Conservation (phyloP, 2,797 vertebrate genomes). For the Menidia menidia region DNA sequence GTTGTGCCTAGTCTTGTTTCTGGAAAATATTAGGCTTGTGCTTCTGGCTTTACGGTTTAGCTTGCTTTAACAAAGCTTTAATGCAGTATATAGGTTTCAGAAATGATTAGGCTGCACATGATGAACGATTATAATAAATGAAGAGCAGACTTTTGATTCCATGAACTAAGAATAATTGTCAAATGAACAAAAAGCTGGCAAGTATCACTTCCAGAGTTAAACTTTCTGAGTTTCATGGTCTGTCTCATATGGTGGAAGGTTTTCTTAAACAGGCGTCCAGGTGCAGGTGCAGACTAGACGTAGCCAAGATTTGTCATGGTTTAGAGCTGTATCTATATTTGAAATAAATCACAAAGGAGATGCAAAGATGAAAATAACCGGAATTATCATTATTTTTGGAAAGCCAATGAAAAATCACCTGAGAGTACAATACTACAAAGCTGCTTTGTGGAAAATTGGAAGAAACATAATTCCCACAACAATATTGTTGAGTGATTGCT, state of each 20-base stretch:
- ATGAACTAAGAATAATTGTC: no score
- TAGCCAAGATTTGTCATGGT: constrained; percentile 61
- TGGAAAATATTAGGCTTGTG: background rate
- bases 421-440: constrained; percentile 42
- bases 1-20: background rate
- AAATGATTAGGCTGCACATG: no score
- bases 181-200: background rate
- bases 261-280: constrained; percentile 32
- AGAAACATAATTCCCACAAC: constrained; percentile 73
- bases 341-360: constrained; percentile 60
- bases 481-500: constrained; percentile 75
- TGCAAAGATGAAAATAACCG: constrained; percentile 63
- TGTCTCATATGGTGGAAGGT: constrained; percentile 29
- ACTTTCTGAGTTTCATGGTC: constrained; percentile 10
- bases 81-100: background rate
- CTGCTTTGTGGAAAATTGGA: constrained; percentile 33
- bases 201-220: constrained; percentile 17
- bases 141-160: no score
- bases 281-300: constrained; percentile 55
- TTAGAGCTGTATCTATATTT: constrained; percentile 54
- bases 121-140: no score
- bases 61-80: background rate
- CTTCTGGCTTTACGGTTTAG: background rate
- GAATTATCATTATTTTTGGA: constrained; percentile 60
- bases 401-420: constrained; percentile 56